Base-by-base conservation (phyloP, 2,888 invertebrate species). In the Cartodere bifasciata region DNA sequence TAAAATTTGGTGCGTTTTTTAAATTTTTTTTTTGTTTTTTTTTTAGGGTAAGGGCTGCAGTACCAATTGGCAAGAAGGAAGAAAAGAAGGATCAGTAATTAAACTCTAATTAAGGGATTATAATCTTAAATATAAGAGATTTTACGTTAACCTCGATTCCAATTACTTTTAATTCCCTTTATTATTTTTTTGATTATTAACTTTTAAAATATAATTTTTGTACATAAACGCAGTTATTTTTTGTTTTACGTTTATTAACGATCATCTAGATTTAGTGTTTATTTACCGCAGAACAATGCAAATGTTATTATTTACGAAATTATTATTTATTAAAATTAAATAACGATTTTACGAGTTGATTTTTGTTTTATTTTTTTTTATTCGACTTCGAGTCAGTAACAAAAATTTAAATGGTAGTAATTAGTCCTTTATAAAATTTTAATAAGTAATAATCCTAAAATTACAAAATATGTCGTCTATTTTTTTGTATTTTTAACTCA, bases 31-130 rank as follows among this genome's bases (percentile, higher is more conserved):
- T 39, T 36, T 35, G 42, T 42, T 40, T 47, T 39, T 40, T 43
- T 65, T 64, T 16, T 67, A 88, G 88, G 62, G 80, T 88, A 52
- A 82, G 82, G 62, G 83, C 82, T 50, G 85, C 85, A 48, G 76
- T 88, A 62, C 88, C 88, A 42, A 75, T 87, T 60, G 86, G 86
- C 61, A 80, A 85, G 68, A 86, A 85, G 44, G 84, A 87, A 58
- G 75, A 79, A 53, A 77, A 80, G 57, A 86, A 86, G 68, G 83
- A 84, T 65, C 81, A 84, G 13, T 23, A 16, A 29, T 30, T 25
- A 25, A 31, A 23, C 25, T 14, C 16, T 20, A 20, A 4, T 25
- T 5, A 24, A 25, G 17, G 29, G 14, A 12, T 23, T 4, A 16
- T 13, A 29, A 22, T 16, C n/a, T 24, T 32, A 37, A 43, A 34